Conservation (phyloP, 2,888 invertebrate species). For the Drosophila anceps region DNA sequence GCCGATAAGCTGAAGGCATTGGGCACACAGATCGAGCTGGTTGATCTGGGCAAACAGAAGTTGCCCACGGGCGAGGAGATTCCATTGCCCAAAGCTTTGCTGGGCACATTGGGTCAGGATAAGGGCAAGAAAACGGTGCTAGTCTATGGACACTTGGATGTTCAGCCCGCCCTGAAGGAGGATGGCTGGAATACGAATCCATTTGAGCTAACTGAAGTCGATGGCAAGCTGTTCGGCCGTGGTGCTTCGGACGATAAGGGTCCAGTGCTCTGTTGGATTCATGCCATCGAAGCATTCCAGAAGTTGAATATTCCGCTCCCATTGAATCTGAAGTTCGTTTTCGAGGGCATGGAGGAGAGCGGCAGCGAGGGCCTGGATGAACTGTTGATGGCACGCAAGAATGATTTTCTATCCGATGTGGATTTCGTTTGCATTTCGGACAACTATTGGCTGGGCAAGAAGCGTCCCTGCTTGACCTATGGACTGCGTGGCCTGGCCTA, state of each 20-base stretch:
- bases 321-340: constrained; percentile 94
- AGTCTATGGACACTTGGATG: constrained; percentile 99
- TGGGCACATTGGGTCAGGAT: constrained; percentile 93
- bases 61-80: constrained; percentile 90
- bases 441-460: constrained; percentile 99
- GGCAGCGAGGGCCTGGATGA: constrained; percentile 98
- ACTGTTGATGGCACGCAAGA: constrained; percentile 89
- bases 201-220: constrained; percentile 93
- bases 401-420: constrained; percentile 92
- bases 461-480: constrained; percentile 98
- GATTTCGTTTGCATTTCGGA: constrained; percentile 99
- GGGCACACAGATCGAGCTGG: constrained; percentile 90
- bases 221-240: constrained; percentile 96
- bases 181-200: constrained; percentile 99
- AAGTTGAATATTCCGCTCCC: constrained; percentile 89
- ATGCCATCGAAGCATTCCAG: constrained; percentile 95
- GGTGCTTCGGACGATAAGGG: constrained; percentile 98
- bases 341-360: constrained; percentile 99
- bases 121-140: constrained; percentile 95
- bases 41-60: constrained; percentile 91
- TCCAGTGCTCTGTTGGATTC: constrained; percentile 97
- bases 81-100: constrained; percentile 93
- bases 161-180: constrained; percentile 96
- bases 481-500: constrained; percentile 97
- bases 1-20: constrained; percentile 89